Conservation (phyloP, 2,797 vertebrate genomes). For the Danio tinwini region DNA sequence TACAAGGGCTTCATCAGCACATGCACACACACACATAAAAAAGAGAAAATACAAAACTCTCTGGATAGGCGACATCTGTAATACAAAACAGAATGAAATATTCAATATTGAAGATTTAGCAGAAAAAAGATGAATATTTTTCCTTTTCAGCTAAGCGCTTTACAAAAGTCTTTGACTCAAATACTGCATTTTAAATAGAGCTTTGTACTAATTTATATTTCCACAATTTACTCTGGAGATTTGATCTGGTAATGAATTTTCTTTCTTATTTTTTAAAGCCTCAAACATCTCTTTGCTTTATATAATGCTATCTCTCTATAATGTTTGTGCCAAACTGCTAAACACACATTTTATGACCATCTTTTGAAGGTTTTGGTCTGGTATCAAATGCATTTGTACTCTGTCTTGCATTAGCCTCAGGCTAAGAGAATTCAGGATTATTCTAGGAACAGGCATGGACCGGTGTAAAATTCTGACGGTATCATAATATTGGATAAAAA, state of each 20-base stretch:
- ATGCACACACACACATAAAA: conserved; percentile 7
- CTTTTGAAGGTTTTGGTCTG: too few species aligned
- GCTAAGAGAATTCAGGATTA: too few species aligned
- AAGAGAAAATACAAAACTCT: background rate
- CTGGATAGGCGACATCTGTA: conserved; percentile 19
- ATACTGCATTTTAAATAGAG: background rate
- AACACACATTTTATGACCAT: too few species aligned
- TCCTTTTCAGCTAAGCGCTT: background rate
- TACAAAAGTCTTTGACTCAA: background rate
- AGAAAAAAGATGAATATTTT: background rate
- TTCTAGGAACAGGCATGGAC: too few species aligned
- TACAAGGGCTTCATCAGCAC: conserved; percentile 12
- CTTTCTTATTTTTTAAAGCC: background rate
- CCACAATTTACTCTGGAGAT: background rate
- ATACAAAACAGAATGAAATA: background rate
- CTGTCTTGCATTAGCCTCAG: too few species aligned
- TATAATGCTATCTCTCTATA: too few species aligned
- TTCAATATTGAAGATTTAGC: background rate
- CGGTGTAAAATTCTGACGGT: too few species aligned
- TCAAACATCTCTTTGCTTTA: background rate
- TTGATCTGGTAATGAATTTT: background rate
- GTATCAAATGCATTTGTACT: too few species aligned
- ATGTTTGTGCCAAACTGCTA: too few species aligned
- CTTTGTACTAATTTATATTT: background rate
- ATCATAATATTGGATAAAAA: too few species aligned